Evolutionary conservation across 2,797 vertebrate species (phyloP).

Genomic region (Sphaeramia orbicularis): DNA sequence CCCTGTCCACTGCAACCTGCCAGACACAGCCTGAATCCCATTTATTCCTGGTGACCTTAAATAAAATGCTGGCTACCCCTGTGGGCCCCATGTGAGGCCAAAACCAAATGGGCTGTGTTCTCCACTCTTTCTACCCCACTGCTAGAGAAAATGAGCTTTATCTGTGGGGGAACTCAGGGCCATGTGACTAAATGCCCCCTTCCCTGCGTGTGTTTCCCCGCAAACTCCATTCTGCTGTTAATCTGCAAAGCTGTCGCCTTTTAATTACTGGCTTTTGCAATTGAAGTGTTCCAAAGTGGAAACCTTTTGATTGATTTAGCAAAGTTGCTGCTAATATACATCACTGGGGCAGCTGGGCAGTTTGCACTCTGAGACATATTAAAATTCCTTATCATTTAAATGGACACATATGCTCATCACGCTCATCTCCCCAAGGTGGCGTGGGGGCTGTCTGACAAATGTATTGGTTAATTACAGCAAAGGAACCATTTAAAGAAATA

Average conservation of each 20-base stretch:
- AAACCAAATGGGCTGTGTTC: conserved; percentile 84
- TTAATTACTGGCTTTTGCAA: conserved; percentile 84
- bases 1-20: conserved; percentile 82
- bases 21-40: conserved; percentile 85
- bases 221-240: conserved; percentile 81
- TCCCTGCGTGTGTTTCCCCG: conserved; percentile 78
- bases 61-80: conserved; percentile 87
- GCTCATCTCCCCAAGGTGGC: conserved; percentile 74
- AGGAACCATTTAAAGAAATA: conserved; percentile 78
- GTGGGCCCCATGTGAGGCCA: conserved; percentile 83
- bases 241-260: conserved; percentile 85
- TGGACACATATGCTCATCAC: conserved; percentile 37
- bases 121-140: conserved; percentile 84
- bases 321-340: conserved; percentile 67
- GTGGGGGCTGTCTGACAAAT: conserved; percentile 67
- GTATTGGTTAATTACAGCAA: conserved; percentile 80
- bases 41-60: conserved; percentile 90
- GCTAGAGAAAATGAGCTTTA: conserved; percentile 88
- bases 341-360: conserved; percentile 54
- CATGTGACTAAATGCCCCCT: conserved; percentile 86
- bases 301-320: conserved; percentile 75
- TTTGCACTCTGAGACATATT: conserved; percentile 55
- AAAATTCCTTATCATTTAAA: conserved; percentile 45
- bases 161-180: conserved; percentile 81
- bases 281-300: conserved; percentile 63